A percentile compares a stretch with the other conserved stretches of the same genome.
These are phyloP conservation scores for Parasteatoda tepidariorum DNA, from an alignment of 1,140 invertebrate genomes.

Conservation along the genomic window DNA sequence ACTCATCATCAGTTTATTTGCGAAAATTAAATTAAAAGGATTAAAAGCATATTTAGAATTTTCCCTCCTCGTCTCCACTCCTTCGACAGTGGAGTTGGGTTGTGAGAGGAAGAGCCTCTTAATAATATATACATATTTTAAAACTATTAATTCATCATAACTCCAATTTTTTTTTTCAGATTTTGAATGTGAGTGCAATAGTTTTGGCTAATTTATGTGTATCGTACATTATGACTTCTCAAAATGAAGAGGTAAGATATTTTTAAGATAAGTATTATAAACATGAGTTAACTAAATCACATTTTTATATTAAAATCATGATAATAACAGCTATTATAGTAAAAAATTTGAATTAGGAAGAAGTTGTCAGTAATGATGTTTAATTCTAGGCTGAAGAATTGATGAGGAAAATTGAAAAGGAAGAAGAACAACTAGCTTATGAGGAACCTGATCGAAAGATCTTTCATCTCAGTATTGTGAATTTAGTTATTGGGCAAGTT, in stretches of 20 bases:
- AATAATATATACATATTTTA: too few species aligned
- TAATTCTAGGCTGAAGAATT: conserved; percentile 86
- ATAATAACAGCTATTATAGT: background rate
- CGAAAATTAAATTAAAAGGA: too few species aligned
- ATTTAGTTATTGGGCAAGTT: conserved; percentile 91
- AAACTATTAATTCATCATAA: too few species aligned
- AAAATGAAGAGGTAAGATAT: conserved; percentile 87
- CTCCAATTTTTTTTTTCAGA: conserved; percentile 73
- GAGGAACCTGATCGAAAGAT: conserved; percentile 95
- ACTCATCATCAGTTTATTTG: too few species aligned
- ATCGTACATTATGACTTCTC: conserved; percentile 98
- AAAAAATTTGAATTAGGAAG: background rate
- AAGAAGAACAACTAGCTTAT: conserved; percentile 92
- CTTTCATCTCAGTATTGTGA: conserved; percentile 98
- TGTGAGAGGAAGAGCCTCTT: too few species aligned
- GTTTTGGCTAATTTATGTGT: conserved; percentile 98
- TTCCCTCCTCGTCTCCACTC: too few species aligned
- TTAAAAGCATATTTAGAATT: too few species aligned
- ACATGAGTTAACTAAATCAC: too few species aligned
- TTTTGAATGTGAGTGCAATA: conserved; percentile 94
- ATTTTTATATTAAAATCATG: too few species aligned
- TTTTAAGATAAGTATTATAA: background rate
- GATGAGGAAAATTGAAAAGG: conserved; percentile 98
- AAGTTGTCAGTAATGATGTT: background rate
- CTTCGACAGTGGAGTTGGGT: too few species aligned